Percentiles rank a stretch among this genome's conserved stretches.
These are phyloP conservation scores for Micoletzkya japonica DNA, from an alignment of 2,888 invertebrate genomes.

Conservation along the genomic window DNA sequence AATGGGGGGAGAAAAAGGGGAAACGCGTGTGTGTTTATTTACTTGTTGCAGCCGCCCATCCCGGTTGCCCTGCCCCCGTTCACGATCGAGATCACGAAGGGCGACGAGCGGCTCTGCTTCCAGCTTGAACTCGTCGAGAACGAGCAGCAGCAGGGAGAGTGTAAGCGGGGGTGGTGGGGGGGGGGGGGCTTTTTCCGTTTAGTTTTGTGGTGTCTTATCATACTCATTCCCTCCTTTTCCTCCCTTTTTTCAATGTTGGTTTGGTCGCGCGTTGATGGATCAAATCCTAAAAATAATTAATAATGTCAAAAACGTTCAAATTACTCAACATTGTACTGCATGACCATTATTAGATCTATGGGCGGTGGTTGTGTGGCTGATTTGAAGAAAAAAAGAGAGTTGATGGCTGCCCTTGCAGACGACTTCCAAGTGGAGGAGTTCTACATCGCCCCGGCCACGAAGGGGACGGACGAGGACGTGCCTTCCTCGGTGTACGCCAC, in stretches of 20 bases:
- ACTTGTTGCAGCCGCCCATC: slow-evolving; percentile 45
- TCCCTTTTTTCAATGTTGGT: too few relatives aligned
- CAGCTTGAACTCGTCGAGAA: slow-evolving; percentile 55
- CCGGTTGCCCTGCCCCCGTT: slow-evolving; percentile 83
- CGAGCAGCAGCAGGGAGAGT: slow-evolving; percentile 62
- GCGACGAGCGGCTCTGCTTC: slow-evolving; percentile 69
- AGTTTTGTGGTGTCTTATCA: too few relatives aligned
- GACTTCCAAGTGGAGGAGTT: slow-evolving; percentile 91
- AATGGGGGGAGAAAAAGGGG: too few relatives aligned
- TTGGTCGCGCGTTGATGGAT: too few relatives aligned
- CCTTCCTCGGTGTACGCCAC: slow-evolving; percentile 84
- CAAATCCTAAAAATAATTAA: neutral
- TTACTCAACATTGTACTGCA: too few relatives aligned
- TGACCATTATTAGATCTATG: too few relatives aligned
- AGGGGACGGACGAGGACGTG: slow-evolving; percentile 76
- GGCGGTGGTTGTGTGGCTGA: neutral
- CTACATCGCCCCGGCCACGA: slow-evolving; percentile 71
- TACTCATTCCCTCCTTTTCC: too few relatives aligned
- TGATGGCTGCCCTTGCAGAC: slow-evolving; percentile 74
- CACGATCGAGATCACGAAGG: slow-evolving; percentile 81
- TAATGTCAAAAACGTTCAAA: too few relatives aligned
- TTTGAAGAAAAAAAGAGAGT: neutral
- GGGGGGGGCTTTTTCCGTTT: too few relatives aligned
- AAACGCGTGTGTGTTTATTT: neutral
- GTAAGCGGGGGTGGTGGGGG: too few relatives aligned